Evolutionary conservation across 2,888 invertebrate species (phyloP).

Genomic region (Coleophora flavipennella): DNA sequence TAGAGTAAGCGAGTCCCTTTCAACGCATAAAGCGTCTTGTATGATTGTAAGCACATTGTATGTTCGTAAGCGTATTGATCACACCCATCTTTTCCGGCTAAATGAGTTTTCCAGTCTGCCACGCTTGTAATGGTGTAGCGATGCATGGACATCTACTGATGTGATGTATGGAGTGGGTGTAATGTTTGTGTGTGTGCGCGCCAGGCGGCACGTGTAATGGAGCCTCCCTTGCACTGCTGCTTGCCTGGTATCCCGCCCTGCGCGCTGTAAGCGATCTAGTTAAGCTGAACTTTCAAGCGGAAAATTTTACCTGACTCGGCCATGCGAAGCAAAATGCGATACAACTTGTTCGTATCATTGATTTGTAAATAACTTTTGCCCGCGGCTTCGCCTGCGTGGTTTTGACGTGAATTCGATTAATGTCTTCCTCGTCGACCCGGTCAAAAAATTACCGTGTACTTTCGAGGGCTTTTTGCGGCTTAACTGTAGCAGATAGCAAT

Average conservation of each 20-base stretch:
- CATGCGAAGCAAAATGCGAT: conserved; percentile 17
- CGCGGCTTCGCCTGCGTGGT: too few relatives aligned
- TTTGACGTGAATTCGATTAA: too few relatives aligned
- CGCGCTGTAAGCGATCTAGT: conserved; percentile 55
- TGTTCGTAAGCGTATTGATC: conserved; percentile 34
- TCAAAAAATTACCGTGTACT: too few relatives aligned
- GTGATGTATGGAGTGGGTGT: conserved; percentile 12
- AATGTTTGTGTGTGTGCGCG: conserved; percentile 58
- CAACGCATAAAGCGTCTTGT: too few relatives aligned
- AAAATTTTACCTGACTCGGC: conserved; percentile 43
- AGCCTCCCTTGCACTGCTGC: conserved; percentile 28
- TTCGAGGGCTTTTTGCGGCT: too few relatives aligned
- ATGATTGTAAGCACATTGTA: conserved; percentile 14
- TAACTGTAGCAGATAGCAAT: too few relatives aligned
- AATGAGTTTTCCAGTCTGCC: conserved; percentile 54
- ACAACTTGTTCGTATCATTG: conserved; percentile 12
- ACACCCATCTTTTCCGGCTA: conserved; percentile 48
- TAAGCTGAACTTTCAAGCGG: conserved; percentile 49
- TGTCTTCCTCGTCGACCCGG: too few relatives aligned
- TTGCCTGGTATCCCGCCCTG: conserved; percentile 39
- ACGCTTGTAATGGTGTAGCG: conserved; percentile 35
- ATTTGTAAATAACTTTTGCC: too few relatives aligned
- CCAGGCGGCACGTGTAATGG: conserved; percentile 38
- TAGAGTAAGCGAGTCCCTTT: too few relatives aligned
- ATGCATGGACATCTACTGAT: conserved; percentile 6